Evolutionary conservation across 2,113 vertebrate genomes (phyloP).

Genomic region (Colaptes auratus): DNA sequence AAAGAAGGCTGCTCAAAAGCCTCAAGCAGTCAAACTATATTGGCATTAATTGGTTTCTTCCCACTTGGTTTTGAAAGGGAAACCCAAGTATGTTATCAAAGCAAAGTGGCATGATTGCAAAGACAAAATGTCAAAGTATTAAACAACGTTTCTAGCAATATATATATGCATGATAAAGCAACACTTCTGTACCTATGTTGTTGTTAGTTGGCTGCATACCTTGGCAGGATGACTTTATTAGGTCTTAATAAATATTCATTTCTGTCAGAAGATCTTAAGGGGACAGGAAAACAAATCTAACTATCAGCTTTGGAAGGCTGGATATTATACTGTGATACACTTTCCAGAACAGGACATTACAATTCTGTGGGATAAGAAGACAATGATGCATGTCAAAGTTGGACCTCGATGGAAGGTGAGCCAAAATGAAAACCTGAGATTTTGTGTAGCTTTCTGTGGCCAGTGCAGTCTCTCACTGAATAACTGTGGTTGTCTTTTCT

Average conservation of each 20-base stretch:
- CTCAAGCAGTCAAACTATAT: not conserved
- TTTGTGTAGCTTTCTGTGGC: not conserved
- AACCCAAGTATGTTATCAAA: not conserved
- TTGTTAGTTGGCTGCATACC: not conserved
- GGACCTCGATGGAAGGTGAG: slow-evolving; percentile 95
- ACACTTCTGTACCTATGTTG: not conserved
- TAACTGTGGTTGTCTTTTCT: not conserved
- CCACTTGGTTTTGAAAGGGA: not conserved
- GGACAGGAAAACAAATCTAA: slow-evolving; percentile 77
- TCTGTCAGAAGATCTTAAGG: slow-evolving; percentile 59
- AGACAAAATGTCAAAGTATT: not conserved
- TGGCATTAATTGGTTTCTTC: not conserved
- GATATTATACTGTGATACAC: slow-evolving; percentile 90
- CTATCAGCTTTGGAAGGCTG: slow-evolving; percentile 93
- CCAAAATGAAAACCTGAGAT: not conserved
- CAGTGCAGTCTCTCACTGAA: not conserved
- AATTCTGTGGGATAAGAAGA: slow-evolving; percentile 96
- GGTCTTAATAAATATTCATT: slow-evolving; percentile 22
- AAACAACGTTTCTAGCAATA: not conserved
- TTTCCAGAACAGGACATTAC: slow-evolving; percentile 91
- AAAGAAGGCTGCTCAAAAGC: not conserved
- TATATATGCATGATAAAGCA: not conserved
- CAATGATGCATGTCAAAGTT: slow-evolving; percentile 92
- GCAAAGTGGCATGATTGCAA: not conserved
- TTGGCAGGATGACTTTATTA: not conserved